Conservation (phyloP, 2,888 invertebrate species). For the Andrena camellia region DNA sequence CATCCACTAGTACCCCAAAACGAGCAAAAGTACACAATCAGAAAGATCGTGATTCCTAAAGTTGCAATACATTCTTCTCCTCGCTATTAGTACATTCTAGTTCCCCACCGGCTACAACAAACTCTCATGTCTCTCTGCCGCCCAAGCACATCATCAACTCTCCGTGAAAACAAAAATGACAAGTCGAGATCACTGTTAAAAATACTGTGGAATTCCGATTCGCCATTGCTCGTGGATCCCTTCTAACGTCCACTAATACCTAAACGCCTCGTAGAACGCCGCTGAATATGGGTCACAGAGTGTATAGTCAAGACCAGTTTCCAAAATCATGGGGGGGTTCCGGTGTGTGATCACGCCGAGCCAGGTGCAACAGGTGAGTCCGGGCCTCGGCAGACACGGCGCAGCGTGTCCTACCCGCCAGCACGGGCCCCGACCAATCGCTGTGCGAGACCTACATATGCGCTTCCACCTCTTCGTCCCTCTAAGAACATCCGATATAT, state of each 20-base stretch:
- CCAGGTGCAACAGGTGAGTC: constrained; percentile 78
- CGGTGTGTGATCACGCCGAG: constrained; percentile 67
- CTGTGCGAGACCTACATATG: constrained; percentile 83
- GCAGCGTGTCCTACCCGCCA: constrained; percentile 71
- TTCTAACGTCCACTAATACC: constrained; percentile 4
- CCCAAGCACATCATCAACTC: background rate
- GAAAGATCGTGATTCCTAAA: no score
- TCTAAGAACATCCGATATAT: constrained; percentile 73
- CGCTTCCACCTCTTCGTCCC: constrained; percentile 69
- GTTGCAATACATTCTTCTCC: no score
- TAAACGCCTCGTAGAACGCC: constrained; percentile 17
- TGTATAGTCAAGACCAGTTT: constrained; percentile 53
- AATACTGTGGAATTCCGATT: constrained; percentile 7
- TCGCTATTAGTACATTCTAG: no score
- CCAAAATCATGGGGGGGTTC: constrained; percentile 70
- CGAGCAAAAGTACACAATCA: no score
- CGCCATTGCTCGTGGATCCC: constrained; percentile 3
- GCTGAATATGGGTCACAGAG: constrained; percentile 55
- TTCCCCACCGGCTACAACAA: no score
- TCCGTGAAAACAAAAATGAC: background rate
- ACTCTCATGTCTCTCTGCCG: no score
- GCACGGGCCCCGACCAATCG: constrained; percentile 77
- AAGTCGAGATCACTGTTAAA: background rate
- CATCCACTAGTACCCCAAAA: no score
- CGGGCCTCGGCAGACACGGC: constrained; percentile 61